A percentile compares a stretch with the other conserved stretches of the same genome.
These are phyloP conservation scores for Cephus rjabovi DNA, from an alignment of 2,888 invertebrate genomes.

Conservation along the genomic window DNA sequence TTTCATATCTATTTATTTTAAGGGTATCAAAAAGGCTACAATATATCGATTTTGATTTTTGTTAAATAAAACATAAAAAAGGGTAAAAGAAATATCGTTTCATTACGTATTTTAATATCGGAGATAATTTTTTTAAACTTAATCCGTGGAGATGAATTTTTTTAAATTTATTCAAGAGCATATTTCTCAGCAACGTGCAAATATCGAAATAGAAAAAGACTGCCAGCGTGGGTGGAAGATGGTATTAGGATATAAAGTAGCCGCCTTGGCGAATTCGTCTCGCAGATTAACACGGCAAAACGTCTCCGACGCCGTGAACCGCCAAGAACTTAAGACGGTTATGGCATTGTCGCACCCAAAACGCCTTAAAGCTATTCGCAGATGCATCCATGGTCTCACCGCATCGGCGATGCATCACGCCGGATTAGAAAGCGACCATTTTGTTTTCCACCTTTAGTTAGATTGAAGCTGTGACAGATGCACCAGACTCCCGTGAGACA, in stretches of 20 bases:
- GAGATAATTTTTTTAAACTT: not conserved
- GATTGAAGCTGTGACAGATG: not conserved
- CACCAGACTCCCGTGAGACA: not conserved
- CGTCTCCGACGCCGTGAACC: not conserved
- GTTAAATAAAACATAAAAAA: not conserved
- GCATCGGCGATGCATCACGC: slow-evolving; percentile 40
- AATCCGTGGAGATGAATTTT: not conserved
- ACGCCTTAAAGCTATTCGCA: not conserved
- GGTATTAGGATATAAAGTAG: slow-evolving; percentile 41
- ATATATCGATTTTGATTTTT: not conserved
- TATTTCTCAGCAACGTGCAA: not conserved
- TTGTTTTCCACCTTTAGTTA: not conserved
- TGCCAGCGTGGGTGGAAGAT: not conserved
- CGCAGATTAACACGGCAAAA: slow-evolving; percentile 44
- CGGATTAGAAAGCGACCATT: slow-evolving; percentile 34
- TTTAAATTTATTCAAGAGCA: not conserved
- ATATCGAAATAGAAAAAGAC: not conserved
- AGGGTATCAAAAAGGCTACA: not conserved
- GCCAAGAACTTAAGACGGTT: not conserved
- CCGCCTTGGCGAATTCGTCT: slow-evolving; percentile 47
- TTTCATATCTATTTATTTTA: not conserved
- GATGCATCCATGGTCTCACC: slow-evolving; percentile 4
- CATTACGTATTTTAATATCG: not conserved
- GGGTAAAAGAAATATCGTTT: not conserved
- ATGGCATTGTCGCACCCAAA: not conserved